Evolutionary conservation across 2,888 invertebrate species (phyloP).

Genomic region (Athrips mouffetella): DNA sequence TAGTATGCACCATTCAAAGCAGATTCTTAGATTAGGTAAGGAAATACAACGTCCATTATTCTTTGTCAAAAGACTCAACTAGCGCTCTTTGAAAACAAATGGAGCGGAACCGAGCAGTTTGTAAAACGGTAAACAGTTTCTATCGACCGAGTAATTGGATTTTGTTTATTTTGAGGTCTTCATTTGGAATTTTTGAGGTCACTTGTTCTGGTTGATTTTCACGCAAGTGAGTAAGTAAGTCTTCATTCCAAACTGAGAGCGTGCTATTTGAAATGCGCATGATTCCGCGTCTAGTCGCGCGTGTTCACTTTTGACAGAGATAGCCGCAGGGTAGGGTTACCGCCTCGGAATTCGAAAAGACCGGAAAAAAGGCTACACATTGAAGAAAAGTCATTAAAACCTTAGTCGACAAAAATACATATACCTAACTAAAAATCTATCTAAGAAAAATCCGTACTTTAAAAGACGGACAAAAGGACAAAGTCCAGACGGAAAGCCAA

Average conservation of each 20-base stretch:
- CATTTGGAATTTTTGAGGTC: neutral
- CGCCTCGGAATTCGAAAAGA: no score
- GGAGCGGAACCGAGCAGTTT: neutral
- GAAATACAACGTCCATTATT: neutral
- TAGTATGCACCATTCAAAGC: slow-evolving; percentile 5
- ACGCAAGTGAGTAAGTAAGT: neutral
- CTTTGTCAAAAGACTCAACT: slow-evolving; percentile 2
- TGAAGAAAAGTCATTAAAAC: no score
- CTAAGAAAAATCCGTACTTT: no score
- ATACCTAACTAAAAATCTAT: no score
- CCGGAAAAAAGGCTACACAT: no score
- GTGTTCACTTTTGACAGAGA: slow-evolving; percentile 1
- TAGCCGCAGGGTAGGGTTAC: no score
- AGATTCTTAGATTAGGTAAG: slow-evolving; percentile 4
- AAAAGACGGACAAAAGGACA: no score
- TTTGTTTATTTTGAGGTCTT: neutral
- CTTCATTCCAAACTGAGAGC: neutral
- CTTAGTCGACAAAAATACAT: no score
- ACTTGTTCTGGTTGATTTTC: neutral
- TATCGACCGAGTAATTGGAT: neutral
- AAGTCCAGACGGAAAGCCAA: no score
- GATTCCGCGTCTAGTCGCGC: neutral
- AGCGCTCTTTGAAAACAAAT: slow-evolving; percentile 1
- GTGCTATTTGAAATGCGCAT: slow-evolving; percentile 5
- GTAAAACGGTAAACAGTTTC: slow-evolving; percentile 5